phyloP scores from a whole-genome alignment of 2,797 vertebrate genomes.

The Avahi laniger region DNA sequence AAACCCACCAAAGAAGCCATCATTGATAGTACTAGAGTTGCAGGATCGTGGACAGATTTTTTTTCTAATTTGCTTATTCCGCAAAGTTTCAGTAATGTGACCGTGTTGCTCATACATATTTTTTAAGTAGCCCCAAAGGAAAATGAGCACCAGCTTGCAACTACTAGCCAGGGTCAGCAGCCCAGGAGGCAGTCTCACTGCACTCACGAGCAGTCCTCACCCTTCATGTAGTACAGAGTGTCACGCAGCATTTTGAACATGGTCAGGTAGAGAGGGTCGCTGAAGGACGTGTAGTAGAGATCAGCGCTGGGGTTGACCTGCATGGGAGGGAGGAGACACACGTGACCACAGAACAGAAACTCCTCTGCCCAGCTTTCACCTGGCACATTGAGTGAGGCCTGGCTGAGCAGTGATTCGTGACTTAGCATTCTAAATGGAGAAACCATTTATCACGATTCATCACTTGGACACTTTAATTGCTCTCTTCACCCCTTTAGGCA shows the following conservation, averaged over 20 bases:
- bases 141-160: not conserved
- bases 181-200: not conserved
- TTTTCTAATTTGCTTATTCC: not conserved
- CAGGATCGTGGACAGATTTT: not conserved
- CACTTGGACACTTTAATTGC: not conserved
- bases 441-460: not conserved
- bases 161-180: not conserved
- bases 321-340: not conserved
- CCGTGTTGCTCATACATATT: not conserved
- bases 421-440: not conserved
- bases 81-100: not conserved
- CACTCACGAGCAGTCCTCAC: constrained; percentile 78
- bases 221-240: constrained; percentile 95
- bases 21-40: not conserved
- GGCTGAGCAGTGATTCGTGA: not conserved
- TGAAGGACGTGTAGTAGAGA: constrained; percentile 94
- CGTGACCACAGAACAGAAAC: not conserved
- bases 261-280: constrained; percentile 95
- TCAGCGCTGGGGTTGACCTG: constrained; percentile 88
- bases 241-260: constrained; percentile 99
- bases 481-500: not conserved
- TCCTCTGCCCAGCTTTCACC: not conserved
- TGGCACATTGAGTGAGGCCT: not conserved
- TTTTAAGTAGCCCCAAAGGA: not conserved
- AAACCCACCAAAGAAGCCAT: not conserved